Evolutionary conservation across 2,888 invertebrate genomes (phyloP).

Genomic region (Idaea aversata): DNA sequence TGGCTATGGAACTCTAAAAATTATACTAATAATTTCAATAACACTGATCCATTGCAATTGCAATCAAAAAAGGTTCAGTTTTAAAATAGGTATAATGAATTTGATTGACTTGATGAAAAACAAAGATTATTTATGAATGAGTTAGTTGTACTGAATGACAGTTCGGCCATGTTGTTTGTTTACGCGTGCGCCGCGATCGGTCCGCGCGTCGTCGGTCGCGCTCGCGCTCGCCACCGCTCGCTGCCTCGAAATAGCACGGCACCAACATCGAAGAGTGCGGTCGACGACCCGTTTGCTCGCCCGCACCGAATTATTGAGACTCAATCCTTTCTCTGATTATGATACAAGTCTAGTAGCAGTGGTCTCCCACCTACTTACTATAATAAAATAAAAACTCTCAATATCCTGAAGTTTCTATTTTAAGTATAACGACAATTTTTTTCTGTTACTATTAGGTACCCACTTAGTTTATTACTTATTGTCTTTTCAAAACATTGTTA

Average conservation of each 20-base stretch:
- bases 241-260: slow-evolving; percentile 76
- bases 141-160: slow-evolving; percentile 79
- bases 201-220: slow-evolving; percentile 42
- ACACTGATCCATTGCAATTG: too few species aligned
- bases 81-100: slow-evolving; percentile 49
- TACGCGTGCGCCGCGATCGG: slow-evolving; percentile 70
- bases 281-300: slow-evolving; percentile 73
- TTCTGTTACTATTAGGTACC: too few species aligned
- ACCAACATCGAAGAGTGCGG: slow-evolving; percentile 69
- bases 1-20: too few species aligned
- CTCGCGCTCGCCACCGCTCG: slow-evolving; percentile 56
- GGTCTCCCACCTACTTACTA: slow-evolving; percentile 17
- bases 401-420: background rate
- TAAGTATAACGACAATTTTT: too few species aligned
- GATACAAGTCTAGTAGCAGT: slow-evolving; percentile 40
- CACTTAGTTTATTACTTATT: too few species aligned
- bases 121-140: slow-evolving; percentile 75
- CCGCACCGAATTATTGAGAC: slow-evolving; percentile 74
- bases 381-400: background rate
- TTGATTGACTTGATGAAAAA: slow-evolving; percentile 65
- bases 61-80: background rate
- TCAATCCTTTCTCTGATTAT: slow-evolving; percentile 56
- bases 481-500: background rate
- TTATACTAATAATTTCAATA: too few species aligned
- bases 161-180: slow-evolving; percentile 76